These are phyloP conservation scores for Oncorhynchus kisutch DNA, from an alignment of 2,113 vertebrate genomes.

Conservation along the genomic window DNA sequence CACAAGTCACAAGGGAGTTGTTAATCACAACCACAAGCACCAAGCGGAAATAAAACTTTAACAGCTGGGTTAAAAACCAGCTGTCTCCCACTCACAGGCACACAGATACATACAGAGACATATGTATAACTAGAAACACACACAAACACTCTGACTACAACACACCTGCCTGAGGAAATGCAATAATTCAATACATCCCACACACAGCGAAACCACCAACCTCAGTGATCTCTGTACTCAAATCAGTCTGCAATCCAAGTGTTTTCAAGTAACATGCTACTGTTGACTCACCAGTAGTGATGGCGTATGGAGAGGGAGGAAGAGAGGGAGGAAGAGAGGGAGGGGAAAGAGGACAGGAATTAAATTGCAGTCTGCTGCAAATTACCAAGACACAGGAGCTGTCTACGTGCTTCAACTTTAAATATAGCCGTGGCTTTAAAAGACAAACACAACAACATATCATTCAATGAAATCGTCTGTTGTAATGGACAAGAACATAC, in stretches of 20 bases:
- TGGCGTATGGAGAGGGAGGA: not conserved
- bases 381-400: not conserved
- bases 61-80: slow-evolving; percentile 48
- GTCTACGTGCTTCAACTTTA: slow-evolving; percentile 2
- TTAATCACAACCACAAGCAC: slow-evolving; percentile 61
- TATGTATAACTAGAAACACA: not conserved
- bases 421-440: no score
- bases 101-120: not conserved
- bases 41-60: slow-evolving; percentile 58
- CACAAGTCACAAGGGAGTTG: slow-evolving; percentile 48
- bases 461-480: no score
- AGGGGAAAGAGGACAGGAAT: not conserved
- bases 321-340: not conserved
- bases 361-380: not conserved
- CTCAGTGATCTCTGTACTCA: not conserved
- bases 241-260: no score
- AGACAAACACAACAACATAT: not conserved
- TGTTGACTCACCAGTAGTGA: no score
- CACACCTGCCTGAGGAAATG: no score
- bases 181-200: not conserved
- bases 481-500: not conserved
- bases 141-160: not conserved
- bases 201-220: not conserved
- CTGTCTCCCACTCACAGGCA: slow-evolving; percentile 11
- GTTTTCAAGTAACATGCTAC: no score